Evolutionary conservation across 2,888 invertebrate species (phyloP).

Genomic region (Prosapia bicincta): DNA sequence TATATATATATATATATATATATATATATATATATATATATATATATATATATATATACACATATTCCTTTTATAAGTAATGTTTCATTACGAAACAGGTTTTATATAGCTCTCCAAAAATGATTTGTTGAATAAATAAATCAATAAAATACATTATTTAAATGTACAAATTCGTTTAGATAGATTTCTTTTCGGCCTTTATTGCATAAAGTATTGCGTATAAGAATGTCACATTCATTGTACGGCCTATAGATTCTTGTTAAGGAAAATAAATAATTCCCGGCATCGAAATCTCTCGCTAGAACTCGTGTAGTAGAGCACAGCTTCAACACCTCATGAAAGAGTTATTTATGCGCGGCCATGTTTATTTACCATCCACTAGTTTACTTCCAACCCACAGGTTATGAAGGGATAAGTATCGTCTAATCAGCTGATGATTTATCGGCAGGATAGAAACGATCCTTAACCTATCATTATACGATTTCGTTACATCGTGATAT

Average conservation of each 20-base stretch:
- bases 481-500: background rate
- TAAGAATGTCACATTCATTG: background rate
- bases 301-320: background rate
- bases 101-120: no score
- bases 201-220: background rate
- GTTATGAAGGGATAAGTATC: background rate
- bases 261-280: background rate
- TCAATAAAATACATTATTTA: no score
- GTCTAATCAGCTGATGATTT: background rate
- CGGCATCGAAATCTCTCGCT: background rate
- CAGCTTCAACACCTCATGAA: background rate
- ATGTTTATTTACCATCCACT: constrained; percentile 2
- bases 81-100: no score
- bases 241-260: background rate
- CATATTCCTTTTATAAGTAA: no score
- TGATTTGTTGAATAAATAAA: no score
- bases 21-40: no score
- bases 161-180: no score
- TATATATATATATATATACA: no score
- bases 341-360: background rate
- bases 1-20: no score
- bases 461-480: background rate
- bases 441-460: background rate
- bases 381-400: background rate
- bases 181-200: no score